These are phyloP conservation scores for Drosophila diplacantha DNA, from an alignment of 2,888 invertebrate species.

Conservation along the genomic window DNA sequence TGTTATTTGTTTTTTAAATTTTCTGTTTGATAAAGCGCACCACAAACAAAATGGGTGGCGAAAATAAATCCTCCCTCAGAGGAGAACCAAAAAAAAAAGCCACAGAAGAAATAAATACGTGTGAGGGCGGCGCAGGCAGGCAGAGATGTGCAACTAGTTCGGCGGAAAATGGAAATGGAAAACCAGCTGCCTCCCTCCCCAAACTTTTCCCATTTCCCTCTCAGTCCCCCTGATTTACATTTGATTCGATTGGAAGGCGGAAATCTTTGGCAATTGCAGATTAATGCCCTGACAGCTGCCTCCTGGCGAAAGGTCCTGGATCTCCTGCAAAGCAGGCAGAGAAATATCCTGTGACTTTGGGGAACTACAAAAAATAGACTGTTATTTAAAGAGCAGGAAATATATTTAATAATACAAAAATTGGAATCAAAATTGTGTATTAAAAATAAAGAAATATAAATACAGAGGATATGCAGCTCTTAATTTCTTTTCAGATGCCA, in stretches of 20 bases:
- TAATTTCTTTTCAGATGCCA: background rate
- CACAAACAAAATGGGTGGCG: slow-evolving; percentile 69
- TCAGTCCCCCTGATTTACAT: slow-evolving; percentile 59
- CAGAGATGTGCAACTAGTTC: slow-evolving; percentile 67
- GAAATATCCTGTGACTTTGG: background rate
- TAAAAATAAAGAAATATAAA: too few relatives aligned
- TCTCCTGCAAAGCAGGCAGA: background rate
- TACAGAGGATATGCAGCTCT: too few relatives aligned
- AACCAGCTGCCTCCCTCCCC: slow-evolving; percentile 28
- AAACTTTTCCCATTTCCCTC: slow-evolving; percentile 8
- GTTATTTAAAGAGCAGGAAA: too few relatives aligned
- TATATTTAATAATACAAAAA: too few relatives aligned
- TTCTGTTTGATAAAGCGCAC: slow-evolving; percentile 71
- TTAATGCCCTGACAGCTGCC: slow-evolving; percentile 75
- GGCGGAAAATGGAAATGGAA: slow-evolving; percentile 60
- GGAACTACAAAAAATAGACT: too few relatives aligned
- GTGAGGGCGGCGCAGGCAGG: slow-evolving; percentile 22
- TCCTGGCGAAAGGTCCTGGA: slow-evolving; percentile 42
- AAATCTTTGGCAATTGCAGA: slow-evolving; percentile 76
- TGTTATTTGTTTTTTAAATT: slow-evolving; percentile 70
- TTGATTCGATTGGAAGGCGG: slow-evolving; percentile 69
- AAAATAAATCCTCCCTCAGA: slow-evolving; percentile 53
- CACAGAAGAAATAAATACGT: slow-evolving; percentile 38
- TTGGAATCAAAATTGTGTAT: too few relatives aligned
- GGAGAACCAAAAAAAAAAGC: background rate